Evolutionary conservation across 2,888 invertebrate genomes (phyloP).

Genomic region (Malthinus flaveolus): DNA sequence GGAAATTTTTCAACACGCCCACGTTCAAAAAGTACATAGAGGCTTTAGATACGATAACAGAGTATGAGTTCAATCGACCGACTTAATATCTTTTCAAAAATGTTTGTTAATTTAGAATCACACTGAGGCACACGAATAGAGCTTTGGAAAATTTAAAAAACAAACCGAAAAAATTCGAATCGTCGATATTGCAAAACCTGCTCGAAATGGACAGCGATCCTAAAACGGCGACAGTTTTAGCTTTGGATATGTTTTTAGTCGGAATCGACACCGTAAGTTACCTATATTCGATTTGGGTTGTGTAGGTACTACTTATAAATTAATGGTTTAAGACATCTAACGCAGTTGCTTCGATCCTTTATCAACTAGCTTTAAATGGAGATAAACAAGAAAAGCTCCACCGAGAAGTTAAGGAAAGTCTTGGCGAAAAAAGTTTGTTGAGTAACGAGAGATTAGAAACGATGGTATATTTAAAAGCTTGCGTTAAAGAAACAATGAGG

Average conservation of each 20-base stretch:
- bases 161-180: constrained; percentile 51
- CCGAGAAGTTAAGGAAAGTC: constrained; percentile 59
- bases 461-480: constrained; percentile 71
- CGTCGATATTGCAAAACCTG: constrained; percentile 67
- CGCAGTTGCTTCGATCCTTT: constrained; percentile 72
- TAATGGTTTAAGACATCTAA: too few relatives aligned
- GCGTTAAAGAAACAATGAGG: constrained; percentile 76
- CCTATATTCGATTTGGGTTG: background rate
- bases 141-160: constrained; percentile 57
- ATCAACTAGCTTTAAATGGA: constrained; percentile 69
- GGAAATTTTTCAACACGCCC: constrained; percentile 66
- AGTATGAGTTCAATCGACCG: constrained; percentile 57
- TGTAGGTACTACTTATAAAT: background rate
- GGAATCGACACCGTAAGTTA: constrained; percentile 74
- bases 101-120: constrained; percentile 62
- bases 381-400: constrained; percentile 66
- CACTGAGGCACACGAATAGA: constrained; percentile 64
- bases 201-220: constrained; percentile 63
- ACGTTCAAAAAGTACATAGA: constrained; percentile 65
- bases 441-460: constrained; percentile 63
- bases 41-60: constrained; percentile 69
- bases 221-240: constrained; percentile 69
- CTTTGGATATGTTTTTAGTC: constrained; percentile 75
- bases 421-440: constrained; percentile 55
- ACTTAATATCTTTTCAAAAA: too few relatives aligned